These are phyloP conservation scores for Caenorhabditis becei DNA, from an alignment of 2,888 invertebrate species.

Conservation along the genomic window DNA sequence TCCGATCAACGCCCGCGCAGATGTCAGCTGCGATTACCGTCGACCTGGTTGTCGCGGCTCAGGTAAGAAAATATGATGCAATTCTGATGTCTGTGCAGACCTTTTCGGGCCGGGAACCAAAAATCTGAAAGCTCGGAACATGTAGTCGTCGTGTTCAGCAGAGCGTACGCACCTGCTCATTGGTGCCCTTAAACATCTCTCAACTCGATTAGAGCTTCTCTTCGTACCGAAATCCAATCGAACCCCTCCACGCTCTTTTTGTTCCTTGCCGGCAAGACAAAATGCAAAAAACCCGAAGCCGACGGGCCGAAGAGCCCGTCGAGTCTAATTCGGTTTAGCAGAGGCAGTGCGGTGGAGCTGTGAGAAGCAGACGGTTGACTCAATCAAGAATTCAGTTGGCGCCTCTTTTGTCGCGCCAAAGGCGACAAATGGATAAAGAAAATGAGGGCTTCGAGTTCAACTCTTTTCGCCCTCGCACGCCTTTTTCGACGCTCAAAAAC, in stretches of 20 bases:
- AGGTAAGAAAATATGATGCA: conserved; percentile 47
- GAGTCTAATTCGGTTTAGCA: conserved; percentile 50
- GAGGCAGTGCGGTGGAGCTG: conserved; percentile 6
- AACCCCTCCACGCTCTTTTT: conserved; percentile 23
- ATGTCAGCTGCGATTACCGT: conserved; percentile 74
- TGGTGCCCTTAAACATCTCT: not conserved
- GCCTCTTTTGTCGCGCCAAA: conserved; percentile 49
- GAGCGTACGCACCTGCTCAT: conserved; percentile 40
- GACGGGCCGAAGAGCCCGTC: conserved; percentile 21
- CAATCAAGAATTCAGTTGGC: conserved; percentile 59
- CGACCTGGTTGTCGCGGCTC: conserved; percentile 71
- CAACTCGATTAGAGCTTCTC: not conserved
- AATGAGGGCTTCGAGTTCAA: conserved; percentile 13
- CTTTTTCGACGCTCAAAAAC: not conserved
- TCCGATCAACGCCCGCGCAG: conserved; percentile 78
- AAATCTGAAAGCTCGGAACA: conserved; percentile 19
- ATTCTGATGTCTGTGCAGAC: not conserved
- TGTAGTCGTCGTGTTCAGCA: conserved; percentile 11
- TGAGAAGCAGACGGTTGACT: conserved; percentile 33
- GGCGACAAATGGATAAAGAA: conserved; percentile 46
- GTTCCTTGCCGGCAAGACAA: conserved; percentile 15
- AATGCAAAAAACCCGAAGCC: conserved; percentile 13
- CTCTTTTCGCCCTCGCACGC: not conserved
- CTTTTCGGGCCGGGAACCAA: not conserved
- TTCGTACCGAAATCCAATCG: conserved; percentile 44